Conservation (phyloP, 2,797 vertebrate species). For the Odontamblyopus lacepedii region DNA sequence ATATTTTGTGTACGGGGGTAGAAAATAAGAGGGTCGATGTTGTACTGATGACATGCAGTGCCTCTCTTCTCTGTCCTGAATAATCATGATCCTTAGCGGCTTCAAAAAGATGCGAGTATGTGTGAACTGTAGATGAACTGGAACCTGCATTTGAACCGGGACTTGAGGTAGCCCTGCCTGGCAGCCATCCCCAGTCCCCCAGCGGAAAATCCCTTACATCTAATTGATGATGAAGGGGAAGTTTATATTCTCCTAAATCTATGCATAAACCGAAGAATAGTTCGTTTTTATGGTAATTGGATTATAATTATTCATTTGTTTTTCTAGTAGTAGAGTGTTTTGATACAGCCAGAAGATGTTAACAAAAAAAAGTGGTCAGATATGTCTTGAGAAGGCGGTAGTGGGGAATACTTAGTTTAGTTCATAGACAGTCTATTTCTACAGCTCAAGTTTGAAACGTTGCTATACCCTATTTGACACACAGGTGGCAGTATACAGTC, state of each 20-base stretch:
- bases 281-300: constrained; percentile 41
- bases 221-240: constrained; percentile 39
- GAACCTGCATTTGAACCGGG: constrained; percentile 71
- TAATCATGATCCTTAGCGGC: constrained; percentile 72
- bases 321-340: constrained; percentile 39
- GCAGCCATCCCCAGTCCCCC: constrained; percentile 40
- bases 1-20: constrained; percentile 32
- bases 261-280: constrained; percentile 24
- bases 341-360: constrained; percentile 6
- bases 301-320: constrained; percentile 46
- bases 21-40: constrained; percentile 50
- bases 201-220: constrained; percentile 50
- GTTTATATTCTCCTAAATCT: constrained; percentile 32
- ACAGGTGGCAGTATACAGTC: constrained; percentile 98
- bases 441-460: constrained; percentile 58
- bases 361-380: constrained; percentile 23
- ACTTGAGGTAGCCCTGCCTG: constrained; percentile 54
- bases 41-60: constrained; percentile 58
- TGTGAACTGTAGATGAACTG: constrained; percentile 73
- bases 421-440: constrained; percentile 32
- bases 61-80: constrained; percentile 65
- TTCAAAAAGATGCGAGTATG: constrained; percentile 68
- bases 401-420: background rate
- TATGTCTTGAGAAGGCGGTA: constrained; percentile 46
- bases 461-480: constrained; percentile 83